Conservation (phyloP, 2,797 vertebrate genomes). For the Hemibagrus guttatus region DNA sequence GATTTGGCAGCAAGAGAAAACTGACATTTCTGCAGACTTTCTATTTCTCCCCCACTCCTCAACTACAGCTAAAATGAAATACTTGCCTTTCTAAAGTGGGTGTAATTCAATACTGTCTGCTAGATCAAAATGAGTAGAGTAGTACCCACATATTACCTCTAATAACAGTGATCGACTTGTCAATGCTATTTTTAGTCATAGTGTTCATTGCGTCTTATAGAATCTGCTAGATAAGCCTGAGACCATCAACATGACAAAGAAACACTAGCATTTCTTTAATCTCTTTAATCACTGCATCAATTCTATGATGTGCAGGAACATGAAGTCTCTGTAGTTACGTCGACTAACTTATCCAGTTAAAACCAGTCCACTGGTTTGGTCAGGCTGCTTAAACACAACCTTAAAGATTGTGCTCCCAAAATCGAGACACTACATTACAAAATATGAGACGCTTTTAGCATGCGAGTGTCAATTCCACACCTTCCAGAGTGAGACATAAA, state of each 20-base stretch:
- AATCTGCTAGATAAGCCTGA: neutral
- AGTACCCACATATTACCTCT: slow-evolving; percentile 51
- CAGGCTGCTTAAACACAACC: neutral
- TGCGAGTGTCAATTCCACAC: slow-evolving; percentile 7
- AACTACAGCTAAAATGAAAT: slow-evolving; percentile 48
- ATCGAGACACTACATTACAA: neutral
- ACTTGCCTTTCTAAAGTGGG: slow-evolving; percentile 45
- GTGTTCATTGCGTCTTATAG: slow-evolving; percentile 10
- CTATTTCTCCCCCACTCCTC: slow-evolving; percentile 34
- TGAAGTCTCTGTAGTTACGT: neutral
- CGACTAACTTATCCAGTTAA: neutral
- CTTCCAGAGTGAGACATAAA: slow-evolving; percentile 5
- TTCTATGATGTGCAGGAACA: neutral
- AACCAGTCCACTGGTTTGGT: neutral
- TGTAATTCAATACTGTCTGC: slow-evolving; percentile 49
- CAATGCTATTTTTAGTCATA: slow-evolving; percentile 35
- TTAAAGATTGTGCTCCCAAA: neutral
- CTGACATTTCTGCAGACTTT: slow-evolving; percentile 45
- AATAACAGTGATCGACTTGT: slow-evolving; percentile 52
- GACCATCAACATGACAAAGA: neutral
- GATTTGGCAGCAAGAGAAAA: slow-evolving; percentile 21
- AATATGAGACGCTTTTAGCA: neutral
- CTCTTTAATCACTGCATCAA: neutral
- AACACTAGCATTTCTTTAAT: neutral
- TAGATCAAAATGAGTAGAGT: slow-evolving; percentile 40